These are phyloP conservation scores for Rhorus exstirpatorius DNA, from an alignment of 2,888 invertebrate species.

Conservation along the genomic window DNA sequence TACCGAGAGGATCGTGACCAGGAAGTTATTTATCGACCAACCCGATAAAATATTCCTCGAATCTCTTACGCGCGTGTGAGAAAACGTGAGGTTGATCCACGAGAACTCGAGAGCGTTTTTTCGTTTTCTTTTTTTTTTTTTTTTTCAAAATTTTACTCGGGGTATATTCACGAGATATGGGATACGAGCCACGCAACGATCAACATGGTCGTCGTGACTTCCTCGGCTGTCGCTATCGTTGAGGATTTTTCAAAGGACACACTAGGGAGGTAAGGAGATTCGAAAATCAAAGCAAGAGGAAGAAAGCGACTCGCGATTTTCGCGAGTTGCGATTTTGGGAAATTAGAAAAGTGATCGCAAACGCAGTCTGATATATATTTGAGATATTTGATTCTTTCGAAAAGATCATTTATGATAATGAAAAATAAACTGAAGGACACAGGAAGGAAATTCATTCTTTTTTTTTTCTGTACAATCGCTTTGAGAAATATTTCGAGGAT, in stretches of 20 bases:
- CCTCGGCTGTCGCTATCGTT: conserved; percentile 81
- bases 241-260: conserved; percentile 84
- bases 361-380: too few species aligned
- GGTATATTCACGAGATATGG: conserved; percentile 76
- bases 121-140: background rate
- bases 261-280: conserved; percentile 81
- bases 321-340: background rate
- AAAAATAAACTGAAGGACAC: background rate
- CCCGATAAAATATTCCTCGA: conserved; percentile 9
- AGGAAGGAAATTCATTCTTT: too few species aligned
- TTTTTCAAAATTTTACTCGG: conserved; percentile 1
- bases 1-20: conserved; percentile 52
- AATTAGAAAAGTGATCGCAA: too few species aligned
- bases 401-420: too few species aligned
- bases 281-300: background rate
- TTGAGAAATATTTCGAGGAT: background rate
- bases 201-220: conserved; percentile 81
- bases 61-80: background rate
- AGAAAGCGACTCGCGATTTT: background rate
- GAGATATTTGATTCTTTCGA: too few species aligned
- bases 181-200: conserved; percentile 73
- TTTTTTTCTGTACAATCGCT: background rate
- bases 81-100: conserved; percentile 22
- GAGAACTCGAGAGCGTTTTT: background rate
- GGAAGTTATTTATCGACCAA: conserved; percentile 46